Conservation (phyloP, 2,113 vertebrate genomes). For the Albula glossodonta region DNA sequence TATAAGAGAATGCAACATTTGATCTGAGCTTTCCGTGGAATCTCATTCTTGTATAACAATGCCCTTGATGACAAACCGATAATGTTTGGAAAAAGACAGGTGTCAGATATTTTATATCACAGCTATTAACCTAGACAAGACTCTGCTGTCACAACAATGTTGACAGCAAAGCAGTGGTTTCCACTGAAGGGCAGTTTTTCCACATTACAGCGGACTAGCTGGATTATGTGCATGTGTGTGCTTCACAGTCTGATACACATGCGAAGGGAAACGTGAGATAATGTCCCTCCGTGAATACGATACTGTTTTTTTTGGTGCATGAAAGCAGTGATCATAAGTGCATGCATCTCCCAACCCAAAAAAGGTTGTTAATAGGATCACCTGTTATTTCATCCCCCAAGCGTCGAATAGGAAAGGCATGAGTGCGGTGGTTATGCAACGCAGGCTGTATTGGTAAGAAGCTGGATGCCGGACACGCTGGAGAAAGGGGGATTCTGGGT, state of each 20-base stretch:
- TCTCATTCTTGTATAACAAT: too few species aligned
- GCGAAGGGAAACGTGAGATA: not conserved
- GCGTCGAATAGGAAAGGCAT: not conserved
- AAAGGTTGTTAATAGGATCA: not conserved
- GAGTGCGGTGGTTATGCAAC: not conserved
- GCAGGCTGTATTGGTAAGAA: not conserved
- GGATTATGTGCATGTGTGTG: not conserved
- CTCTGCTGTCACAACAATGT: too few species aligned
- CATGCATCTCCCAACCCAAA: not conserved
- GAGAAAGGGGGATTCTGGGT: not conserved
- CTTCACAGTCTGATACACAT: not conserved
- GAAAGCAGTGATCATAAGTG: not conserved
- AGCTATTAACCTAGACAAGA: too few species aligned
- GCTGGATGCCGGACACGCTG: not conserved
- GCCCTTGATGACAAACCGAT: too few species aligned
- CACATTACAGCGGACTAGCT: not conserved
- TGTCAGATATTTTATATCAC: too few species aligned
- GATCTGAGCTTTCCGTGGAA: too few species aligned
- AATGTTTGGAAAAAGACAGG: too few species aligned
- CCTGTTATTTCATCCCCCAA: not conserved
- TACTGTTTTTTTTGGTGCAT: not conserved
- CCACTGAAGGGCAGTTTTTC: too few species aligned
- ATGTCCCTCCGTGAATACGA: not conserved
- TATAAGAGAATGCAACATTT: too few species aligned
- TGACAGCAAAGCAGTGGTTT: too few species aligned